Evolutionary conservation across 2,797 vertebrate genomes (phyloP).

Genomic region (Sebastes umbrosus): DNA sequence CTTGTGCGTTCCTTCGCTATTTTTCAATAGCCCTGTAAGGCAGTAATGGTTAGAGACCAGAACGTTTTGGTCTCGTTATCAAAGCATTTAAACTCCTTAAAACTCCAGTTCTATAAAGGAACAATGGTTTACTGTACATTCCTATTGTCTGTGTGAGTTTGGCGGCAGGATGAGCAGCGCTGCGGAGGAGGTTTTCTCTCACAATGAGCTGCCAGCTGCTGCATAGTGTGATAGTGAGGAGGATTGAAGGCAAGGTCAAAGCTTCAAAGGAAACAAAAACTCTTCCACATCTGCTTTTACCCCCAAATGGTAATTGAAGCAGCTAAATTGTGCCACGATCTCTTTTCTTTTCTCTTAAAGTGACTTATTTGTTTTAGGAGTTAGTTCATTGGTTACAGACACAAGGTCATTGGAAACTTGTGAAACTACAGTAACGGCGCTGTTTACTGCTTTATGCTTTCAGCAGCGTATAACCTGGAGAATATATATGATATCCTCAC

Average conservation of each 20-base stretch:
- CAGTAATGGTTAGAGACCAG: background rate
- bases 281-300: conserved; percentile 49
- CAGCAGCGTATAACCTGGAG: background rate
- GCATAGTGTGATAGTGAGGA: conserved; percentile 26
- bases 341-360: conserved; percentile 2
- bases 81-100: background rate
- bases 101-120: background rate
- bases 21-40: background rate
- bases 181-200: conserved; percentile 53
- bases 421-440: background rate
- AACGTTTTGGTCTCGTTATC: background rate
- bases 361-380: conserved; percentile 33
- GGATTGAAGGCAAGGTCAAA: conserved; percentile 51
- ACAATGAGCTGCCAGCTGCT: conserved; percentile 50
- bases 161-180: conserved; percentile 12
- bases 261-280: conserved; percentile 58
- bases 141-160: background rate
- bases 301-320: conserved; percentile 34
- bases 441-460: background rate
- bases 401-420: conserved; percentile 18
- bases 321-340: background rate
- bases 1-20: background rate
- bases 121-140: background rate
- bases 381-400: background rate
- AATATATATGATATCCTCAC: background rate